These are phyloP conservation scores for Antigone vipio DNA, from an alignment of 2,113 vertebrate genomes.

Conservation along the genomic window DNA sequence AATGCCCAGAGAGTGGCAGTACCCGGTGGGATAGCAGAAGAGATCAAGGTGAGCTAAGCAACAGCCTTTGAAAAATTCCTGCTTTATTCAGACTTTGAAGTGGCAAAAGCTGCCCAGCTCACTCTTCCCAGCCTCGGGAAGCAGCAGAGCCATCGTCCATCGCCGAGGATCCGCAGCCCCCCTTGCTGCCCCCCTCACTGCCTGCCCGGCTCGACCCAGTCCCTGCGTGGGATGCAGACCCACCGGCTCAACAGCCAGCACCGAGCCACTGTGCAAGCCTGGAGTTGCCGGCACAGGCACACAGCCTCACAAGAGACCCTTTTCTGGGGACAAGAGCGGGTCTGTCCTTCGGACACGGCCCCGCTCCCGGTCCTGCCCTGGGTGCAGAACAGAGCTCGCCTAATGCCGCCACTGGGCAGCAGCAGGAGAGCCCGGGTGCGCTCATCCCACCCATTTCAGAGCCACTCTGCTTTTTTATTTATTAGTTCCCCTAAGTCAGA, in stretches of 20 bases:
- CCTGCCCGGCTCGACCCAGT: rapidly evolving
- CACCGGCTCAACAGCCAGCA: rapidly evolving
- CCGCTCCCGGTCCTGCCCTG: rapidly evolving
- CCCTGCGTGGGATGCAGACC: rapidly evolving
- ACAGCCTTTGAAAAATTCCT: not conserved
- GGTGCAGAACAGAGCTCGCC: too few species aligned
- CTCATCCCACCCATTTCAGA: not conserved
- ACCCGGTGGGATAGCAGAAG: not conserved
- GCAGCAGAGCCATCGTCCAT: not conserved
- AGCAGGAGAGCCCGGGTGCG: not conserved
- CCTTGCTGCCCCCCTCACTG: not conserved
- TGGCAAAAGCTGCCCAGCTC: too few species aligned
- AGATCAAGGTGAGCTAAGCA: not conserved
- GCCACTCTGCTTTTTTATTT: not conserved
- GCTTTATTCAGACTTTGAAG: not conserved
- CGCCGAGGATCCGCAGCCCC: rapidly evolving
- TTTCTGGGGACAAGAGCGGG: rapidly evolving
- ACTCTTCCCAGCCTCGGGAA: not conserved
- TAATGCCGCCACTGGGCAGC: rapidly evolving
- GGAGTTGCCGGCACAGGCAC: rapidly evolving
- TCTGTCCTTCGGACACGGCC: rapidly evolving
- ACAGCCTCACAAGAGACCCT: not conserved
- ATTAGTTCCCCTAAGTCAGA: not conserved
- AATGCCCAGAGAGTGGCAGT: not conserved
- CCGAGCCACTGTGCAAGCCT: rapidly evolving